Evolutionary conservation across 2,113 vertebrate genomes (phyloP), one percentile per base, ranked within the genome.

Genomic region (Hemiprocne comata): DNA sequence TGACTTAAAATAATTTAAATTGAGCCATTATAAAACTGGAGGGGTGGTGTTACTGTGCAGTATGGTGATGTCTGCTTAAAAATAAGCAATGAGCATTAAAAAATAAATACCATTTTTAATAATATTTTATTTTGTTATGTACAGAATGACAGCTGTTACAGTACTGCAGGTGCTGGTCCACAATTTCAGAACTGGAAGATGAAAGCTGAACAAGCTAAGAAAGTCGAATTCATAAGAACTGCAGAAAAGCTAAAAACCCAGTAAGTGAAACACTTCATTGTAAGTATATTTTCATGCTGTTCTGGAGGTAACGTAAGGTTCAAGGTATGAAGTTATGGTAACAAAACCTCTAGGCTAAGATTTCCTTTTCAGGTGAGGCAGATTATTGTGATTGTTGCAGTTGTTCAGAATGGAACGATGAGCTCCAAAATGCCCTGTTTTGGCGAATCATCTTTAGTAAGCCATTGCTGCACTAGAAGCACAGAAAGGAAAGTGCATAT

Each of bases 221-320:
- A 97, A 96, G 88, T 91, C 36, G 97, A 98, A 78, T 99, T 99
- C 72, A 25, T 99, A 65, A 96, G 97, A 89, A 98, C 98, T 79
- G 97, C 98, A 55, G 98, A 99, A 94, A 98, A 94, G 38, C 96
- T 98, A 48, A 98, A 97, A 95, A 98, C 97, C 67, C 98, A 98
- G 99, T 99, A 97, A 98, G 98, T 98, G 89, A 42, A 92, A 84
- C 31, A 18, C 25, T 74, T 80, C 8, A 8, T 72, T 17, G 10
- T 71, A 55, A 86, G 5, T 75, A 6, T 40, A 10, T 81, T 86
- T 87, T 73, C 5, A 11, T 80, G 34, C 12, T 44, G 1, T 71
- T 77, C 17, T 80, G 64, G 19, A 65, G 33, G 20, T 87, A 58
- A 17, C 15, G 8, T 55, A 83, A 53, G 17, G 15, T 64, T 78